Evolutionary conservation across 2,888 invertebrate genomes (phyloP).

Genomic region (Erebia ligea): DNA sequence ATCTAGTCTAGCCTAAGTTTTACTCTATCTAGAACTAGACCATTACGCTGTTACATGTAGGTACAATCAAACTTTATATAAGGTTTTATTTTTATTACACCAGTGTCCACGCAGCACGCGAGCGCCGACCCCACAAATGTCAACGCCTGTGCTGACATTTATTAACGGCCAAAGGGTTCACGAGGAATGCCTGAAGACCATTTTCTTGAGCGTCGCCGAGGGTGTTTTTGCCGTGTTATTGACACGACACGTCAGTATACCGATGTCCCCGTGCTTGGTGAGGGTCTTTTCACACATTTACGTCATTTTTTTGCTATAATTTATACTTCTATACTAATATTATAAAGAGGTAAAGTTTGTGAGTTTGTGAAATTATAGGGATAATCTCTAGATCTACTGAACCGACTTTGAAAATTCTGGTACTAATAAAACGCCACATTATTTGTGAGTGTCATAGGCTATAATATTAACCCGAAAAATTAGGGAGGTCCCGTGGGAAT

Average conservation of each 20-base stretch:
- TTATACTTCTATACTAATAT: too few relatives aligned
- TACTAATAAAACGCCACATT: too few relatives aligned
- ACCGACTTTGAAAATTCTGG: too few relatives aligned
- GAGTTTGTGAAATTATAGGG: too few relatives aligned
- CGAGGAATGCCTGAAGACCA: conserved; percentile 64
- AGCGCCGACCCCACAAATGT: conserved; percentile 28
- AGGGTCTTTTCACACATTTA: background rate
- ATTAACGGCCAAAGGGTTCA: conserved; percentile 74
- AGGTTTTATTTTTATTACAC: background rate
- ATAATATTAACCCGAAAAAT: too few relatives aligned
- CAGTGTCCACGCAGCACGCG: conserved; percentile 1
- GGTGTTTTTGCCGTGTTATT: conserved; percentile 49
- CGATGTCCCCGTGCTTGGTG: conserved; percentile 29
- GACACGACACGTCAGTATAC: conserved; percentile 40
- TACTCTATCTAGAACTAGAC: background rate
- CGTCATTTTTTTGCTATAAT: background rate
- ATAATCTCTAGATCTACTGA: too few relatives aligned
- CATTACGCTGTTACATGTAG: background rate
- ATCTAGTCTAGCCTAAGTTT: too few relatives aligned
- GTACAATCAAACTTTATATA: conserved; percentile 5
- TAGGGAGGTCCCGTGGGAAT: too few relatives aligned
- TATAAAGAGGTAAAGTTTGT: too few relatives aligned
- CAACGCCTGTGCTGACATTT: conserved; percentile 63
- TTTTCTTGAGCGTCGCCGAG: conserved; percentile 62
- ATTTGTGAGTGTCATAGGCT: too few relatives aligned